phyloP scores from a whole-genome alignment of 2,888 invertebrate species.

The Thysanoteuthis rhombus region DNA sequence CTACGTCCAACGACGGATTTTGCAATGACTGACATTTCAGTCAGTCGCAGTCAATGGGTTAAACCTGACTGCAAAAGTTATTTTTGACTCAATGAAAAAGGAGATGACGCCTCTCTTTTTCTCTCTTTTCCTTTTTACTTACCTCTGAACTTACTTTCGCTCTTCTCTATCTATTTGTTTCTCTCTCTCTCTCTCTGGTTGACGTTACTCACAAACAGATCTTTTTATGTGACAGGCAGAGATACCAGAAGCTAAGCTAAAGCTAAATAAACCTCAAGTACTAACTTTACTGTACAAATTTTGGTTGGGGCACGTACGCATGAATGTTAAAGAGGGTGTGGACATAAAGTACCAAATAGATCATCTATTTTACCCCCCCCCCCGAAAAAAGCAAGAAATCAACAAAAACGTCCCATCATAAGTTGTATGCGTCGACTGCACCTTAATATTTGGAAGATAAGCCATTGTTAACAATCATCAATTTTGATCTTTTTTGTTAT shows the following conservation, averaged over 20 bases:
- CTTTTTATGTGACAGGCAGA: constrained; percentile 12
- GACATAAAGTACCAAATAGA: not conserved
- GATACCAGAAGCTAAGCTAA: not conserved
- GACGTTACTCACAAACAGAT: not conserved
- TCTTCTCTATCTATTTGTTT: not conserved
- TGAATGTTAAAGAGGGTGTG: constrained; percentile 12
- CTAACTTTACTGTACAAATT: not conserved
- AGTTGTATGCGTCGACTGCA: not conserved
- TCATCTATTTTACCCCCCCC: not conserved
- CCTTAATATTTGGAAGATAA: not conserved
- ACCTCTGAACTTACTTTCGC: not conserved
- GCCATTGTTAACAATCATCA: not conserved
- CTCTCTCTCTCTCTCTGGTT: not conserved
- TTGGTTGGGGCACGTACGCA: not conserved
- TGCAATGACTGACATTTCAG: no score
- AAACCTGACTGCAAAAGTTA: not conserved
- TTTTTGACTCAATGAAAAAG: not conserved
- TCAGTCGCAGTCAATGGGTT: no score
- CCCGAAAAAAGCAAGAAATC: not conserved
- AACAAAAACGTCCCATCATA: not conserved
- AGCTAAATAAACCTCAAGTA: not conserved
- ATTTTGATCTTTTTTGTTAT: no score
- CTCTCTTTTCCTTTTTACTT: not conserved
- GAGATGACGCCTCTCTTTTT: not conserved
- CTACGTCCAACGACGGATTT: no score